Percentiles rank a stretch among this genome's conserved stretches.
Evolutionary conservation across 2,797 vertebrate genomes (phyloP).

Genomic region (Melanotaenia pygmaea): DNA sequence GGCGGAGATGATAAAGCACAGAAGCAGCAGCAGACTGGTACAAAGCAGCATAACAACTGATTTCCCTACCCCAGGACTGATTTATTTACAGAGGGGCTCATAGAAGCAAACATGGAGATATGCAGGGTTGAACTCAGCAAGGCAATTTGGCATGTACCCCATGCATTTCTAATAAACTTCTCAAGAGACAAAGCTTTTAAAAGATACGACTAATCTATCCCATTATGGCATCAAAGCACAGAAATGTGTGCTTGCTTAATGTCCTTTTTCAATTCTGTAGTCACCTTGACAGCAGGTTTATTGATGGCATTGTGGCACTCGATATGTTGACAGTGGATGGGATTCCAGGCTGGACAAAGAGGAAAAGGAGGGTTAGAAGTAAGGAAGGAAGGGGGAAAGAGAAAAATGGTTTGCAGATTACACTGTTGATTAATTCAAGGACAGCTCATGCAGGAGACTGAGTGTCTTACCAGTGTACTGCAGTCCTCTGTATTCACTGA

Average conservation of each 20-base stretch:
- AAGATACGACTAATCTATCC: background rate
- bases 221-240: background rate
- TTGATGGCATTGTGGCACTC: constrained; percentile 99
- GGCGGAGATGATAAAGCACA: constrained; percentile 54
- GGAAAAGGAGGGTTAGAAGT: constrained; percentile 14
- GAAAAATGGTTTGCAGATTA: constrained; percentile 19
- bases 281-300: constrained; percentile 99
- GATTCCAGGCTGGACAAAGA: constrained; percentile 92
- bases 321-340: constrained; percentile 98
- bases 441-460: constrained; percentile 14
- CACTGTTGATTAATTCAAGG: constrained; percentile 33
- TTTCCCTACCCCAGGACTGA: constrained; percentile 58
- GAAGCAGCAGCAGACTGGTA: constrained; percentile 37
- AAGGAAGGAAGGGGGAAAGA: background rate
- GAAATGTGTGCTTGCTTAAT: background rate
- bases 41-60: constrained; percentile 44
- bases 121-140: constrained; percentile 29
- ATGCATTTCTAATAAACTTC: constrained; percentile 16
- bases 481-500: constrained; percentile 97
- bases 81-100: constrained; percentile 61
- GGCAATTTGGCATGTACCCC: constrained; percentile 36
- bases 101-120: constrained; percentile 35
- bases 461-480: constrained; percentile 94
- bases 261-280: constrained; percentile 23
- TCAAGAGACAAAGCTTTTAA: constrained; percentile 23